These are phyloP conservation scores for Geotrupes spiniger DNA, from an alignment of 2,888 invertebrate species.

Conservation along the genomic window DNA sequence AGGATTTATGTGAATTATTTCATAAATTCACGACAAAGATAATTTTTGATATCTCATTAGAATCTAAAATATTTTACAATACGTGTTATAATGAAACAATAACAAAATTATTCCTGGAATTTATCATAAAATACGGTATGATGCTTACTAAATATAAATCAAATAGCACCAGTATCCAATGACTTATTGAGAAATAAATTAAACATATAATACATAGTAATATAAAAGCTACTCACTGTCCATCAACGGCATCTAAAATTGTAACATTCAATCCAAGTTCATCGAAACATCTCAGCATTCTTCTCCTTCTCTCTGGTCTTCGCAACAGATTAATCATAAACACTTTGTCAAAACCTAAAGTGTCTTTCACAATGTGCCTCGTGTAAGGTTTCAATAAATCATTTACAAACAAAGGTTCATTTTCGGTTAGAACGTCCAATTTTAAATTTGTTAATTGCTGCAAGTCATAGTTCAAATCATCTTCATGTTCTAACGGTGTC, in stretches of 20 bases:
- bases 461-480: conserved; percentile 61
- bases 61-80: too few species aligned
- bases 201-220: too few species aligned
- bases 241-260: conserved; percentile 83
- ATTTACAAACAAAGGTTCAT: conserved; percentile 50
- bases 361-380: conserved; percentile 52
- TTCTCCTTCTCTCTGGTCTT: conserved; percentile 69
- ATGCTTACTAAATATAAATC: too few species aligned
- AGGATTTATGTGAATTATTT: too few species aligned
- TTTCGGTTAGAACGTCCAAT: conserved; percentile 67
- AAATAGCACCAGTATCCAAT: too few species aligned
- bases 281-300: conserved; percentile 79
- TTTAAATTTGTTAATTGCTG: conserved; percentile 75
- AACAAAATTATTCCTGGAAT: too few species aligned
- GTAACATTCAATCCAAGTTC: conserved; percentile 79
- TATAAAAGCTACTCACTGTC: conserved; percentile 60
- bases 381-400: conserved; percentile 44
- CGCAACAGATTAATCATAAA: conserved; percentile 91
- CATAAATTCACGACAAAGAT: too few species aligned
- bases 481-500: conserved; percentile 73
- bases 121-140: too few species aligned
- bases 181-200: too few species aligned
- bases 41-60: too few species aligned
- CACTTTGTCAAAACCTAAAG: conserved; percentile 72
- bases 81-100: too few species aligned